These are phyloP conservation scores for Drosophila bunnanda DNA, from an alignment of 2,888 invertebrate genomes.

Conservation along the genomic window DNA sequence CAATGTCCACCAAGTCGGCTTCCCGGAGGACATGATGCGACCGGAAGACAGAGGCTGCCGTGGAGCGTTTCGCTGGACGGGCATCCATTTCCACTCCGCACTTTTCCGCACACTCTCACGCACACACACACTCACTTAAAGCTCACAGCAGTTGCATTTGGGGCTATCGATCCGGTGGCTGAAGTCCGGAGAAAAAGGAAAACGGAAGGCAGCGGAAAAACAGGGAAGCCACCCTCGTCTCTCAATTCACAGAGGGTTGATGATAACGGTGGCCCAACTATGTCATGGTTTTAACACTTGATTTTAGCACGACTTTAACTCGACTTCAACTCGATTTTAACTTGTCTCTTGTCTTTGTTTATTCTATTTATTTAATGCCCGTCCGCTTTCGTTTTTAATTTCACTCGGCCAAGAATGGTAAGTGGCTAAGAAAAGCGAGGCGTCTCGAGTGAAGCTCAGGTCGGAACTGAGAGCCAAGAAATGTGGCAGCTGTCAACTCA, in stretches of 20 bases:
- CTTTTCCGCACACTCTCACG: conserved; percentile 44
- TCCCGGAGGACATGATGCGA: conserved; percentile 72
- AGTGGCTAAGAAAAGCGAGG: conserved; percentile 47
- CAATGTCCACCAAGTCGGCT: conserved; percentile 83
- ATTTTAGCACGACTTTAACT: neutral
- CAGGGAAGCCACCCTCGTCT: conserved; percentile 56
- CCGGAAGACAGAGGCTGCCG: conserved; percentile 68
- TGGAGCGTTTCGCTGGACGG: conserved; percentile 66
- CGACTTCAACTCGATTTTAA: neutral
- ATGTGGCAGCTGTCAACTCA: conserved; percentile 50
- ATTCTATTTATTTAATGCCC: conserved; percentile 35
- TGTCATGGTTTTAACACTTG: neutral
- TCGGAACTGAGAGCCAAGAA: conserved; percentile 57
- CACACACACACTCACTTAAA: conserved; percentile 4
- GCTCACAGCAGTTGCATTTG: conserved; percentile 70
- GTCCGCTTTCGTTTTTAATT: conserved; percentile 31
- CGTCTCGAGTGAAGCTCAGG: conserved; percentile 58
- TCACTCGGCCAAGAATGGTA: conserved; percentile 20
- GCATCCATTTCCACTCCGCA: conserved; percentile 46
- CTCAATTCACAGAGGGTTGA: conserved; percentile 28
- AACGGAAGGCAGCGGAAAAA: conserved; percentile 25
- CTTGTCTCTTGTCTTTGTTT: conserved; percentile 40
- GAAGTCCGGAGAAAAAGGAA: conserved; percentile 17
- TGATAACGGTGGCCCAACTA: neutral
- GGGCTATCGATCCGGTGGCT: conserved; percentile 62